Conservation (phyloP, 2,113 vertebrate genomes). For the Oryzias javanicus region DNA sequence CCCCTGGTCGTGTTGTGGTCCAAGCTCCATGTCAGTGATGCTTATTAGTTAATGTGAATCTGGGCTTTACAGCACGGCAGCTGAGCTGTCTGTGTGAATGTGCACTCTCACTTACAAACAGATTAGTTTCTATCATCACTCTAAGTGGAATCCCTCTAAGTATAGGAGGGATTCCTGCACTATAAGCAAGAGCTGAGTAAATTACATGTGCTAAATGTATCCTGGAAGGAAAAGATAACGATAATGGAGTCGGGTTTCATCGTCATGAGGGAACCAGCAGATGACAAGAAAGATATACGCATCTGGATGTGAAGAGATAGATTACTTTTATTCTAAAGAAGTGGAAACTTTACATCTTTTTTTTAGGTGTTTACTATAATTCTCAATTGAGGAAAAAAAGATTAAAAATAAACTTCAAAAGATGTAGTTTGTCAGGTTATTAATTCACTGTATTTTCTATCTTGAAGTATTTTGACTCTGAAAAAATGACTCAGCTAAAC, state of each 20-base stretch:
- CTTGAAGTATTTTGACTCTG: not conserved
- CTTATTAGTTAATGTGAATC: conserved; percentile 53
- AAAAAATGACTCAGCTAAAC: not conserved
- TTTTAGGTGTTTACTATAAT: no score
- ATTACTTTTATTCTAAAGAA: not conserved
- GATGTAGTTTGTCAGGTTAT: no score
- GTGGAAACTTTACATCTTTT: no score
- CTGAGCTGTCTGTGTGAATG: conserved; percentile 32
- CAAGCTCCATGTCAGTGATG: conserved; percentile 36
- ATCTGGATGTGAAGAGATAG: not conserved
- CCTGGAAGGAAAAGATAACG: not conserved
- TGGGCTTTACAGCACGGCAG: conserved; percentile 46
- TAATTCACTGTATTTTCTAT: no score
- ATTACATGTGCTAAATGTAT: conserved; percentile 35
- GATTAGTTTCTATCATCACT: conserved; percentile 49
- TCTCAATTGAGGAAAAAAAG: no score
- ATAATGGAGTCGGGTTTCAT: not conserved
- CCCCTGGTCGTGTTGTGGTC: conserved; percentile 34
- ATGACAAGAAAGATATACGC: not conserved
- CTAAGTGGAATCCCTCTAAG: conserved; percentile 45
- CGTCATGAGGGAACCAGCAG: not conserved
- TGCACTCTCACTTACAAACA: conserved; percentile 12
- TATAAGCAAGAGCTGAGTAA: conserved; percentile 19
- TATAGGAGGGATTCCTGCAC: conserved; percentile 35
- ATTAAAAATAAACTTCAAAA: no score